Percentiles rank a stretch among this genome's conserved stretches.
Conservation (phyloP, 2,113 vertebrate species). For the Acinonyx jubatus region DNA sequence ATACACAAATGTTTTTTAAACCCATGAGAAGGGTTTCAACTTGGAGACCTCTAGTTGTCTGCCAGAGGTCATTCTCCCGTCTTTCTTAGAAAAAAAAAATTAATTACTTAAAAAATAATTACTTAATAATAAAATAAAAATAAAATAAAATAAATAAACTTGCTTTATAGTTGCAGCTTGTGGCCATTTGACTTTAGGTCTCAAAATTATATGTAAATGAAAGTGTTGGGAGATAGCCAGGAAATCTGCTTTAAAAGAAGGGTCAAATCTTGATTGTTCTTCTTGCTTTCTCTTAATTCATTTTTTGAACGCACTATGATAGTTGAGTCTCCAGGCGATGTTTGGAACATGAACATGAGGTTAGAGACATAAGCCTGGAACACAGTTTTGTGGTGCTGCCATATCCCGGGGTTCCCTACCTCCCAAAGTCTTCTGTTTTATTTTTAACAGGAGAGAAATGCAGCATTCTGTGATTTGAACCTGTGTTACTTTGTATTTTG, state of each 20-base stretch:
- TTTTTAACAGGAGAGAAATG: neutral
- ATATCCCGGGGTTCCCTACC: neutral
- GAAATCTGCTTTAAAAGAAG: neutral
- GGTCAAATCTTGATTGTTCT: neutral
- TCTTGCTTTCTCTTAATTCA: neutral
- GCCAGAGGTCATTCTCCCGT: neutral
- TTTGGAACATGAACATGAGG: neutral
- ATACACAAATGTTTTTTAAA: neutral
- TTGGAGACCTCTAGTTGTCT: neutral
- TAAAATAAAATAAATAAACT: neutral
- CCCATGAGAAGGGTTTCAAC: neutral
- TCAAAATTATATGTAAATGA: neutral
- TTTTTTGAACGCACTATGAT: neutral
- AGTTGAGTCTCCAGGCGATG: neutral
- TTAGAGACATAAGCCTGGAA: neutral
- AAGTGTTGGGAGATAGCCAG: neutral
- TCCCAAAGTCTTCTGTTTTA: neutral
- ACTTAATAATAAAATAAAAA: neutral
- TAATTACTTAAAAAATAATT: no score
- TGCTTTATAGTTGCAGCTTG: neutral
- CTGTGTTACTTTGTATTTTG: neutral
- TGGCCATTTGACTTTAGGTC: neutral
- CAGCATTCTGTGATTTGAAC: neutral
- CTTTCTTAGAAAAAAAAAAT: neutral
- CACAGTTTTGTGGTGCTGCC: neutral